These are phyloP conservation scores for Epinephelus cyanopodus DNA, from an alignment of 2,113 vertebrate species.

Conservation along the genomic window DNA sequence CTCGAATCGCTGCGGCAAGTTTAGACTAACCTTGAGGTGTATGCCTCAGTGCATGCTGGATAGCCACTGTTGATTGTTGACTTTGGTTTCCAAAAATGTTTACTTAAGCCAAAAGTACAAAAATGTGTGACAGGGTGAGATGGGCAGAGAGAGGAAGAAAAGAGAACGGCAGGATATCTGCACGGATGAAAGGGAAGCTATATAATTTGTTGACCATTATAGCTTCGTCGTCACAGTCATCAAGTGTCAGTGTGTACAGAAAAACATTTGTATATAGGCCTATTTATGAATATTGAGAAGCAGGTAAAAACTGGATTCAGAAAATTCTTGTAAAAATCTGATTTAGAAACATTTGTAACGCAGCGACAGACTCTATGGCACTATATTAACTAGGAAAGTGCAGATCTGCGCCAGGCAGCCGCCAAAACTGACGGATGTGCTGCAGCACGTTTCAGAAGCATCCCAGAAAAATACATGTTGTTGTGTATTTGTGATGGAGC, in stretches of 20 bases:
- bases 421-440: too few relatives aligned
- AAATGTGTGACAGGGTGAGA: slow-evolving; percentile 30
- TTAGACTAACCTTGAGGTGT: slow-evolving; percentile 34
- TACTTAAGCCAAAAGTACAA: slow-evolving; percentile 24
- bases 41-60: slow-evolving; percentile 37
- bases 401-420: too few relatives aligned
- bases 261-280: background rate
- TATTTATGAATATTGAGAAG: slow-evolving; percentile 13
- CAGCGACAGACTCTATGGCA: background rate
- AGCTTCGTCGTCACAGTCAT: slow-evolving; percentile 29
- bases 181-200: slow-evolving; percentile 39
- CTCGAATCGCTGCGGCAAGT: slow-evolving; percentile 19
- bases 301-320: background rate
- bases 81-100: slow-evolving; percentile 49
- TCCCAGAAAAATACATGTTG: too few relatives aligned
- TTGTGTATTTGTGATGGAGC: too few relatives aligned
- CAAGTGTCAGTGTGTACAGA: background rate
- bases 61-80: slow-evolving; percentile 49
- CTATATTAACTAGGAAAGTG: background rate
- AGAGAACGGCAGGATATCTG: slow-evolving; percentile 21
- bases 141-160: slow-evolving; percentile 3
- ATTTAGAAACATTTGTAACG: slow-evolving; percentile 1
- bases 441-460: too few relatives aligned
- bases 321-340: background rate
- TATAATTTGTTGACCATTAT: slow-evolving; percentile 54